These are phyloP conservation scores for Actinernus sp. DNA, from an alignment of 92 coral and sea anemone genomes.

Conservation along the genomic window DNA sequence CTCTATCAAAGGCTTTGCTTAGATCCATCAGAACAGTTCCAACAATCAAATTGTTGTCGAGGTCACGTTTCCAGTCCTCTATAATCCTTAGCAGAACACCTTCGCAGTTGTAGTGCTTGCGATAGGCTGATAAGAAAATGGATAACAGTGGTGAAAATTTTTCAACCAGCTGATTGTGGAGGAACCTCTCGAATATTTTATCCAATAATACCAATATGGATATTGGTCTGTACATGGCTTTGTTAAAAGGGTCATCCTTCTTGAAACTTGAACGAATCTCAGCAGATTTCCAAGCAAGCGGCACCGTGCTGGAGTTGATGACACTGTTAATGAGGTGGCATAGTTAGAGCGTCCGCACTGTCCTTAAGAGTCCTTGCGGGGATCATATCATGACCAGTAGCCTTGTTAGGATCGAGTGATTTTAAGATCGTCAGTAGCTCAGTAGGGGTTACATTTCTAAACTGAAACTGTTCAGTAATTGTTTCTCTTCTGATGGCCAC, in stretches of 20 bases:
- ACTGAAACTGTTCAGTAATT: conserved; percentile 4
- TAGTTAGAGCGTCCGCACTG: conserved; percentile 9
- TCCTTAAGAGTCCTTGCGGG: conserved; percentile 21
- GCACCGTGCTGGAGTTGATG: conserved; percentile 14
- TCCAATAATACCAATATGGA: conserved; percentile 10
- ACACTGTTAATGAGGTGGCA: conserved; percentile 5
- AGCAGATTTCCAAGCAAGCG: conserved; percentile 15
- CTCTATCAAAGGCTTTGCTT: conserved; percentile 4
- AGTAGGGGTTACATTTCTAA: not conserved
- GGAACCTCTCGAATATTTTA: conserved; percentile 11
- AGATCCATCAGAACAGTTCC: conserved; percentile 4
- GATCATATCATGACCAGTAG: conserved; percentile 25
- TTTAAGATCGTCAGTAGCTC: conserved; percentile 10
- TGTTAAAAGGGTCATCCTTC: conserved; percentile 2
- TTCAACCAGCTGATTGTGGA: conserved; percentile 1
- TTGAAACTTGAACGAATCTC: conserved; percentile 13
- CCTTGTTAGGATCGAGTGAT: conserved; percentile 20
- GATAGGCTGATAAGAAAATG: conserved; percentile 1
- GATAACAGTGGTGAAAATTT: not conserved
- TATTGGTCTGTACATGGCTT: conserved; percentile 11
- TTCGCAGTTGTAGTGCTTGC: not conserved
- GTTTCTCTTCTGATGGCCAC: conserved; percentile 10
- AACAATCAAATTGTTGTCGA: not conserved
- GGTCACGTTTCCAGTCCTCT: conserved; percentile 3
- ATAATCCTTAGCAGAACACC: conserved; percentile 1